Evolutionary conservation across 2,113 vertebrate genomes (phyloP).

Genomic region (Erinaceus europaeus): DNA sequence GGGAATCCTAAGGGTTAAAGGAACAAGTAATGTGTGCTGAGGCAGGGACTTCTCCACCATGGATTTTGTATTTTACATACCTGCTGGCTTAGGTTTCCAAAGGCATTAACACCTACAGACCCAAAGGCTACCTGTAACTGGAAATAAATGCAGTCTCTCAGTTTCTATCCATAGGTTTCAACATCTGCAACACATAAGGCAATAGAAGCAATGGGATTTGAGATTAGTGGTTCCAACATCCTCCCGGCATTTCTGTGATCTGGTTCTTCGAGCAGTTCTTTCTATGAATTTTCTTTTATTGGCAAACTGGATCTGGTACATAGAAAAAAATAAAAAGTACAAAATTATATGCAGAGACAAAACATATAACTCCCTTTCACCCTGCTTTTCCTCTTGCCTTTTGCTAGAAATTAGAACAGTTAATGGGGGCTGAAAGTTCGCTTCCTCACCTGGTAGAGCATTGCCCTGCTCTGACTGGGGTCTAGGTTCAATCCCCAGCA

Average conservation of each 20-base stretch:
- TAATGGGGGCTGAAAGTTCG: neutral
- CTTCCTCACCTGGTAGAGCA: too few relatives aligned
- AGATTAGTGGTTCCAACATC: neutral
- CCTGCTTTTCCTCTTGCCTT: neutral
- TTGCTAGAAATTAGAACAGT: neutral
- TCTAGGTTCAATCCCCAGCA: too few relatives aligned
- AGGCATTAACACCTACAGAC: constrained; percentile 38
- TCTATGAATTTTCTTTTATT: constrained; percentile 11
- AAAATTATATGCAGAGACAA: neutral
- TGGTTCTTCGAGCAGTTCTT: neutral
- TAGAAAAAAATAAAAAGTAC: neutral
- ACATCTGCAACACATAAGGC: constrained; percentile 54
- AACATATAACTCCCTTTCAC: neutral
- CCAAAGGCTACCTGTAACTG: constrained; percentile 5
- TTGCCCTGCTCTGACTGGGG: too few relatives aligned
- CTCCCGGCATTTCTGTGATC: neutral
- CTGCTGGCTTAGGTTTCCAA: neutral
- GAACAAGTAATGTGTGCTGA: neutral
- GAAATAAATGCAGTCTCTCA: neutral
- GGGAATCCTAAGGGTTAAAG: neutral
- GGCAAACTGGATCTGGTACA: neutral
- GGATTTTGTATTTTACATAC: constrained; percentile 7
- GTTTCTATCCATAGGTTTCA: neutral
- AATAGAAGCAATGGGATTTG: neutral
- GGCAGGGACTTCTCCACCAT: neutral